Evolutionary conservation across 2,888 invertebrate species (phyloP).

Genomic region (Xylota sylvarum): DNA sequence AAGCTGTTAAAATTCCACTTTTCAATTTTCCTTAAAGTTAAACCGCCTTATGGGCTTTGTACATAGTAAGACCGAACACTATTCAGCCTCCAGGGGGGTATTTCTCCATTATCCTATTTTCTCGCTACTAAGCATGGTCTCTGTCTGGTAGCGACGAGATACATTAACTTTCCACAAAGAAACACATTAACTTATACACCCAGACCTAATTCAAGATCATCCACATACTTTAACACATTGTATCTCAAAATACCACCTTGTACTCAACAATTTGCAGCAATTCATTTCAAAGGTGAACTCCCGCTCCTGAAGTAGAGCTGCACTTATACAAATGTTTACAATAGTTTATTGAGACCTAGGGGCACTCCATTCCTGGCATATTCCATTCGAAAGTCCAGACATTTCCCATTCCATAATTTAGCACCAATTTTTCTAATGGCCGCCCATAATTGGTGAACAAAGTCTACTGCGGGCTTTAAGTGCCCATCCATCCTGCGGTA

Average conservation of each 20-base stretch:
- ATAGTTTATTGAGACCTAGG: constrained; percentile 17
- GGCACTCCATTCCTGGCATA: neutral
- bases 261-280: constrained; percentile 15
- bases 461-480: constrained; percentile 13
- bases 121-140: too few relatives aligned
- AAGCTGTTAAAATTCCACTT: too few relatives aligned
- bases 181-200: neutral
- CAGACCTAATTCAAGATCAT: neutral
- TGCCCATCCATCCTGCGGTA: constrained; percentile 34
- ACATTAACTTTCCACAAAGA: neutral
- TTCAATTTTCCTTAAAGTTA: too few relatives aligned
- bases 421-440: constrained; percentile 48
- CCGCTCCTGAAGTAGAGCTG: neutral
- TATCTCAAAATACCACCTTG: neutral
- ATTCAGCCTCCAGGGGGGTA: too few relatives aligned
- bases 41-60: too few relatives aligned
- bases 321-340: constrained; percentile 12
- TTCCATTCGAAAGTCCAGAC: constrained; percentile 17
- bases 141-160: too few relatives aligned
- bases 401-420: constrained; percentile 46
- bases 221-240: neutral
- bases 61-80: too few relatives aligned
- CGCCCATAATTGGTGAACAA: constrained; percentile 30
- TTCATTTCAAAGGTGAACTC: neutral
- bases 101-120: too few relatives aligned